Base-by-base conservation (phyloP, 2,113 vertebrate genomes). In the Aphyosemion australe region DNA sequence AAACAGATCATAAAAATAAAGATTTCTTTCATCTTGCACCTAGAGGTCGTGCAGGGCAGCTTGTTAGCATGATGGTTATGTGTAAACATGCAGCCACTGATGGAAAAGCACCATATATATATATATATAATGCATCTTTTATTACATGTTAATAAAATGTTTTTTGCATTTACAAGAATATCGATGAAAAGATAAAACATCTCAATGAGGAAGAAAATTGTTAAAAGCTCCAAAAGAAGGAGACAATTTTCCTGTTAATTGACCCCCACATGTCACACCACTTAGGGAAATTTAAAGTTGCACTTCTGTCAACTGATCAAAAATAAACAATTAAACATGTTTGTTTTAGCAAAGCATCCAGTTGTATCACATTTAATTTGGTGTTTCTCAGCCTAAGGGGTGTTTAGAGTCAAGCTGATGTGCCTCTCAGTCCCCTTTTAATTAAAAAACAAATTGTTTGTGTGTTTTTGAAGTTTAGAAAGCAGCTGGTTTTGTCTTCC, bases 361-460 rank as follows among this genome's bases (percentile, higher is more conserved):
- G 9, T 51, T 62, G 15, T 84, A 77, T 59, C 12, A 58, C 48
- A 26, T 78, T 87, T 83, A 75, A 85, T 88, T 89, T 86, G 66
- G 34, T 90, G 60, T 90, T 87, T 79, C 72, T 64, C 46, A 82
- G 34, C 42, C 79, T 67, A 72, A 69, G 37, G 71, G 72, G 41
- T 79, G 52, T 83, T 75, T 67, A 78, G 20, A 66, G 45, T 47
- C 69, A 67, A 31, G 26, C 57, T 65, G 72, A 79, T 69, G 16
- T 60, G 19, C 42, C 79, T 76, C 66, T 72, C 14, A 78, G 55
- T 65, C 48, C 46, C 13, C 42, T 4, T 83, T 84, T 84, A 91
- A 49, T 92, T 86, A 86, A 84, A 85, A 78, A 46, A 39, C 1
- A 12, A 61, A 61, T 46, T 65, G 77, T 86, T 79, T 84, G 49